These are phyloP conservation scores for Chlorops oryzae DNA, from an alignment of 1,140 invertebrate genomes.

Conservation along the genomic window DNA sequence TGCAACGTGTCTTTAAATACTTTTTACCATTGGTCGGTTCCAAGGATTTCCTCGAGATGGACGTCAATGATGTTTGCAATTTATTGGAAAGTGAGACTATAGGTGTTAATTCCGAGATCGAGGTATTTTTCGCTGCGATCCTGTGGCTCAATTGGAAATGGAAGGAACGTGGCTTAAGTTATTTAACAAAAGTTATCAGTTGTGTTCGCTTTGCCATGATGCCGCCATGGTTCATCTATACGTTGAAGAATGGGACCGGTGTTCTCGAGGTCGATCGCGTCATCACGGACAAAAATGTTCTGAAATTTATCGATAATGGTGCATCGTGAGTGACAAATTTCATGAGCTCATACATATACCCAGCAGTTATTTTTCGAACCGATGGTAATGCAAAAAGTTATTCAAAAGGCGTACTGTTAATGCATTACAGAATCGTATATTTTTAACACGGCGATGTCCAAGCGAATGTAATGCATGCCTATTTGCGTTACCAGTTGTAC, in stretches of 20 bases:
- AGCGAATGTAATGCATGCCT: too few species aligned
- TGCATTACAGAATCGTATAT: too few species aligned
- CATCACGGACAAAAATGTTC: too few species aligned
- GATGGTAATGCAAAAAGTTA: too few species aligned
- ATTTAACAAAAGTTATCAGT: constrained; percentile 13
- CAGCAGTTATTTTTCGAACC: too few species aligned
- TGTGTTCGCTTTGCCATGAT: constrained; percentile 17
- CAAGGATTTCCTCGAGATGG: not conserved
- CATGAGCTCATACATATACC: too few species aligned
- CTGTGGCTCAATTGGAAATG: constrained; percentile 15
- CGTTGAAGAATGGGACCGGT: constrained; percentile 9
- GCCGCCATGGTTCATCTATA: constrained; percentile 14
- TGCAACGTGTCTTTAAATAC: constrained; percentile 2
- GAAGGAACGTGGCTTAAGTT: not conserved
- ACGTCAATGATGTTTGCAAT: not conserved
- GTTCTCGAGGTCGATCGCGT: too few species aligned
- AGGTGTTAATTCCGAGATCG: constrained; percentile 22
- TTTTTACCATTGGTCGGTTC: constrained; percentile 19
- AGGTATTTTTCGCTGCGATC: constrained; percentile 19
- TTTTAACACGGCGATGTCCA: too few species aligned
- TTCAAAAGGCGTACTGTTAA: too few species aligned
- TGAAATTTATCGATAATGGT: too few species aligned
- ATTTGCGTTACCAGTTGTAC: too few species aligned
- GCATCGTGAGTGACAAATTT: too few species aligned
- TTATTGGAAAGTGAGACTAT: constrained; percentile 8